Evolutionary conservation across 2,113 vertebrate species (phyloP).

Genomic region (Neogobius melanostomus): DNA sequence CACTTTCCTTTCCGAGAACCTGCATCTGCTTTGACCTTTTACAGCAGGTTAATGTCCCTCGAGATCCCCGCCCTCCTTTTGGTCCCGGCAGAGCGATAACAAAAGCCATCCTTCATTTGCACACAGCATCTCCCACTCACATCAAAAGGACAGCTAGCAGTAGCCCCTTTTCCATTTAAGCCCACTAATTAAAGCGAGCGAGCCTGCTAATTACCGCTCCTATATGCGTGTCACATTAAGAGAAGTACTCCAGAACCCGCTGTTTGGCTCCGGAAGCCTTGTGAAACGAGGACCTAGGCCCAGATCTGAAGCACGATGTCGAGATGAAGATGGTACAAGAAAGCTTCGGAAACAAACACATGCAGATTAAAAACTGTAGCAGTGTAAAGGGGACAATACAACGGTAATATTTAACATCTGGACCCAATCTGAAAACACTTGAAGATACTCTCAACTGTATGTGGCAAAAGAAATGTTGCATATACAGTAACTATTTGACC

Average conservation of each 20-base stretch:
- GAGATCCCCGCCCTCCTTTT: background rate
- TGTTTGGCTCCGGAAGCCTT: slow-evolving; percentile 3
- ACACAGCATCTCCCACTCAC: slow-evolving; percentile 36
- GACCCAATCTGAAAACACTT: too few species aligned
- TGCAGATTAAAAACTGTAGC: background rate
- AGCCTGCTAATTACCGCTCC: slow-evolving; percentile 53
- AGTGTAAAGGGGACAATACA: background rate
- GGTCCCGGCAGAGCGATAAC: background rate
- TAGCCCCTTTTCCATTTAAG: slow-evolving; percentile 42
- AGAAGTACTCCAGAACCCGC: slow-evolving; percentile 18
- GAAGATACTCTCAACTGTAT: too few species aligned
- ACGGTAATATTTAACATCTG: background rate
- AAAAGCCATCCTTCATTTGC: slow-evolving; percentile 26
- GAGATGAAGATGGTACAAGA: background rate
- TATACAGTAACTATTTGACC: too few species aligned
- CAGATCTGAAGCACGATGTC: background rate
- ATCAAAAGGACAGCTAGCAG: slow-evolving; percentile 31
- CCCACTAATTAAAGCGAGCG: slow-evolving; percentile 52
- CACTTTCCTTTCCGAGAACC: background rate
- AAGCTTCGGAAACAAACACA: background rate
- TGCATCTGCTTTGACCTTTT: background rate
- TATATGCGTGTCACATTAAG: slow-evolving; percentile 35
- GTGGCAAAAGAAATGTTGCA: too few species aligned
- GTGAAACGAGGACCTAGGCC: background rate
- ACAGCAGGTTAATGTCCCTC: background rate